A percentile compares a stretch with the other conserved stretches of the same genome.
Conservation (phyloP, 30 jellyfish, hydroid and myxozoan genomes). For the Aurelia aurita complex sp. Pacific region DNA sequence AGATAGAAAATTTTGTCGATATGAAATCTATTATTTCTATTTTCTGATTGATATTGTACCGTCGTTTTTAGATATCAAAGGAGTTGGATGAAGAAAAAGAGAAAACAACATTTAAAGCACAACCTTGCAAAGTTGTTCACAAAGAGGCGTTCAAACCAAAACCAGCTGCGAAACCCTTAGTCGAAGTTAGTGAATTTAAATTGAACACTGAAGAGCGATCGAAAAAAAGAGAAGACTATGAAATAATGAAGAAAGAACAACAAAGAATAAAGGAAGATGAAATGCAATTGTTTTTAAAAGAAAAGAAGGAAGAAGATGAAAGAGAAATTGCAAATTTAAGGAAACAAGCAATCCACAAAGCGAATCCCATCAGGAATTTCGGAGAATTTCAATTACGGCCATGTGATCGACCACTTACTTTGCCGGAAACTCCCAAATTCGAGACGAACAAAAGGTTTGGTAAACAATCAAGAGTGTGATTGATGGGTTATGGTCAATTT, state of each 20-base stretch:
- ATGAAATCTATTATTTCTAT: no score
- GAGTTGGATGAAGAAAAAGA: constrained; percentile 71
- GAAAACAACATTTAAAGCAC: constrained; percentile 76
- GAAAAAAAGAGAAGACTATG: constrained; percentile 79
- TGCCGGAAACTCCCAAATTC: constrained; percentile 90
- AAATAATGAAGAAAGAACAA: constrained; percentile 68
- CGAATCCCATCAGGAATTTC: constrained; percentile 80
- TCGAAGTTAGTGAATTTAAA: constrained; percentile 60
- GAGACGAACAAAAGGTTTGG: constrained; percentile 79
- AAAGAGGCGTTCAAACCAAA: constrained; percentile 78
- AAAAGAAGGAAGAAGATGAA: constrained; percentile 70
- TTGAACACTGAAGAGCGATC: constrained; percentile 90
- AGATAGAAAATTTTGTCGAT: no score
- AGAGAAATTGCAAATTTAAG: constrained; percentile 61
- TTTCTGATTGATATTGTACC: no score
- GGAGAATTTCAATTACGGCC: constrained; percentile 71
- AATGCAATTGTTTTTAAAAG: constrained; percentile 57
- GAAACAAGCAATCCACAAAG: constrained; percentile 70
- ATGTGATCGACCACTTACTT: constrained; percentile 71
- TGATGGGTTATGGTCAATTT: not conserved
- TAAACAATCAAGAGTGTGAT: constrained; percentile 24
- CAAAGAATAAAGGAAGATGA: constrained; percentile 73
- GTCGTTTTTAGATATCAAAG: constrained; percentile 11
- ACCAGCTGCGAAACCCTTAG: constrained; percentile 70
- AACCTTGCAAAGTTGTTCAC: constrained; percentile 71